Evolutionary conservation across 2,797 vertebrate species (phyloP), one percentile per base, ranked within the genome.

Genomic region (Microctenopoma stevenorrisi): DNA sequence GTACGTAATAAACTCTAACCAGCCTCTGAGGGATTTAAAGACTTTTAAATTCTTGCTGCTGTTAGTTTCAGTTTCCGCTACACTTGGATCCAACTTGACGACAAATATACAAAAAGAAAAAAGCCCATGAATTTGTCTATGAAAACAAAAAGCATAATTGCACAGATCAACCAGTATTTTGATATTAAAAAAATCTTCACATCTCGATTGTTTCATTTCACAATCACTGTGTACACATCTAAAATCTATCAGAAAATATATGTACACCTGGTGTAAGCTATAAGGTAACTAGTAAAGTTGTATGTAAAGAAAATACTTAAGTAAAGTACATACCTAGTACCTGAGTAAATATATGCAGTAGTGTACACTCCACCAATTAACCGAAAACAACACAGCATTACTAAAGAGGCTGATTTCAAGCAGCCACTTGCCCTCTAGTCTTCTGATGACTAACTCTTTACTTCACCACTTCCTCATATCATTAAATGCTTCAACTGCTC

Each of bases 371-470:
- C 42, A 16, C 42, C 6, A 16, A 4, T 46, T 8, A 46, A 46
- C n/a, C 8, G 6, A 6, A 30, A 33, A 33, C 12, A 4, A 14
- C 5, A 2, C 2, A 4, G 4, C 13, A 4, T 4, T 14, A 42
- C 40, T 14, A 42, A 14, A 42, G 15, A n/a, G 5, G 14, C 15
- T 50, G 67, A 60, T 60, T 48, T 53, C 10, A 59, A 18, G 10
- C 11, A 43, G 25, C 18, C 49, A 40, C 38, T 58, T 55, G 28
- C 57, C n/a, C 1, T 35, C 0, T 5, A 14, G 30, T 33, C 11
- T 42, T 52, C 25, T 25, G 30, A 33, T 33, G 30, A 11, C 25
- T 38, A 26, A 66, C 26, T 59, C 25, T 61, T 53, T 54, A 22
- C 44, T 47, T 4, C 0, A 9, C 48, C 25, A 47, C 25, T 25